A percentile compares a stretch with the other conserved stretches of the same genome.
Evolutionary conservation across 2,113 vertebrate species (phyloP).

Genomic region (Albula glossodonta): DNA sequence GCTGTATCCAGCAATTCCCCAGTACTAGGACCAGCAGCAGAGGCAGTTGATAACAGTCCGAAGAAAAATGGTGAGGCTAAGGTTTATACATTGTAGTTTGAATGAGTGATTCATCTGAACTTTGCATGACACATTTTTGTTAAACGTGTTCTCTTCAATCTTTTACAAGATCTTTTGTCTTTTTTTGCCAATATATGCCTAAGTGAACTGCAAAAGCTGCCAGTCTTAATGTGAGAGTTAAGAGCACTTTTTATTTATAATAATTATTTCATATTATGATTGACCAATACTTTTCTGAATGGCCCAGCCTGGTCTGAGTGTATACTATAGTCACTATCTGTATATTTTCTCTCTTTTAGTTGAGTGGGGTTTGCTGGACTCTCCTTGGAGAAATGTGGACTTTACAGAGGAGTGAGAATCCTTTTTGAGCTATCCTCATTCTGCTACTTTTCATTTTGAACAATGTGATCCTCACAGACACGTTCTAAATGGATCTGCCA

Average conservation of each 20-base stretch:
- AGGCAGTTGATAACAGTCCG: not conserved
- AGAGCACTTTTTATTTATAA: not conserved
- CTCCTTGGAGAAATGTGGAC: conserved; percentile 8
- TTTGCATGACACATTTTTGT: not conserved
- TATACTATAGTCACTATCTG: not conserved
- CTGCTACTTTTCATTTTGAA: not conserved
- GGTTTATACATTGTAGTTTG: not conserved
- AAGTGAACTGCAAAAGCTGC: too few species aligned
- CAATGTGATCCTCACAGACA: not conserved
- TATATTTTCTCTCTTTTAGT: not conserved
- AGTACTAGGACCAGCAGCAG: not conserved
- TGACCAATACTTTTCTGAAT: too few species aligned
- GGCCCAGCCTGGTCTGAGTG: too few species aligned
- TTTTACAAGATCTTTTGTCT: too few species aligned
- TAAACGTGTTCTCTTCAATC: not conserved
- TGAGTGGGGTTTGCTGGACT: not conserved
- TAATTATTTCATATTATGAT: not conserved
- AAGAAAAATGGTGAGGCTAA: not conserved
- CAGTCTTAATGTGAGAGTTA: not conserved
- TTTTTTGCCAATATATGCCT: too few species aligned
- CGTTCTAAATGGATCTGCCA: not conserved
- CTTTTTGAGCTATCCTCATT: not conserved
- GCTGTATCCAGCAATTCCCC: too few species aligned
- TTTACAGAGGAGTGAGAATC: not conserved
- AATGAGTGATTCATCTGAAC: not conserved